Base-by-base conservation (phyloP, 2,888 invertebrate species). In the Sthenelais limicola region DNA sequence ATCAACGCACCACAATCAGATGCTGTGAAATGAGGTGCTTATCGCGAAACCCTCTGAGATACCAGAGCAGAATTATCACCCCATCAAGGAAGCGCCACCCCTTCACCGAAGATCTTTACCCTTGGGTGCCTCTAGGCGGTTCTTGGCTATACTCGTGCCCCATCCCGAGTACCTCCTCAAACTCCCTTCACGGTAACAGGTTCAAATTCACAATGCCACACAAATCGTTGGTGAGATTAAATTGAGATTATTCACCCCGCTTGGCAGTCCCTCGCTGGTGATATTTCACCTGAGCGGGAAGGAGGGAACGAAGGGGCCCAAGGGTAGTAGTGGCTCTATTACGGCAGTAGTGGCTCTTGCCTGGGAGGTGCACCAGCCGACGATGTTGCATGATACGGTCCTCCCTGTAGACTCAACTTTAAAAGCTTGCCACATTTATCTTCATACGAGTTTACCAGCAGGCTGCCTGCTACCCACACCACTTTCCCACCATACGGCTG, bases 191-290 rank as follows among this genome's bases (percentile, higher is more conserved):
- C 56, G 30, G 26, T n/a, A 12, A 18, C n/a, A 18, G 32, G 33
- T 56, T 56, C 32, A 56, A 56, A 56, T 56, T 56, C 56, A 56
- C 9, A 24, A 32, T 56, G 56, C 21, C 7, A 56, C 56, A 12
- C 12, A 33, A 30, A 30, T 32, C 56, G 32, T 18, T 32, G 56
- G 12, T 43, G 51, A 54, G 26, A 56, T 56, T 56, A 56, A 56
- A 33, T 56, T 21, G 56, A 24, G 56, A 32, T 56, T 56, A 33
- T 28, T 56, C 56, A 56, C 56, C 15, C 32, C 33, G 56, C n/a
- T 15, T 3, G 9, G n/a, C 32, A 35, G 56, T 56, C 56, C 33
- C 56, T n/a, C 15, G 33, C 30, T 24, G 56, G 30, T 32, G 28
- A 28, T 56, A 56, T 28, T 32, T 56, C 56, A 33, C 56, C 12